A percentile compares a stretch with the other conserved stretches of the same genome.
Evolutionary conservation across 2,113 vertebrate species (phyloP).

Genomic region (Mobula hypostoma): DNA sequence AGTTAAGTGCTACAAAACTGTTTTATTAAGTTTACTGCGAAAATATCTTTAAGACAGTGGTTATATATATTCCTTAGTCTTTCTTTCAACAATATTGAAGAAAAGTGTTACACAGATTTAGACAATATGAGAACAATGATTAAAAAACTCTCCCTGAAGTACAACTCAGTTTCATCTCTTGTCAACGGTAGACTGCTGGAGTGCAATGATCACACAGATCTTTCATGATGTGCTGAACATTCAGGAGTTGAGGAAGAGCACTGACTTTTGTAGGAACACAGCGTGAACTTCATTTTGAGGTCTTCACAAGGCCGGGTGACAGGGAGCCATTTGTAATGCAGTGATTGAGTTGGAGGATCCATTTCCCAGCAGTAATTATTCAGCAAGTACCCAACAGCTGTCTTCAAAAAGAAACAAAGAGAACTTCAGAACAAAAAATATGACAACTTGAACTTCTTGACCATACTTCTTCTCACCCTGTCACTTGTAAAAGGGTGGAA

Average conservation of each 20-base stretch:
- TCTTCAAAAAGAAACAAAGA: not conserved
- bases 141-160: not conserved
- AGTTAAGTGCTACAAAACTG: not conserved
- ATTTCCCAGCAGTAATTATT: conserved; percentile 13
- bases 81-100: not conserved
- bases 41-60: not conserved
- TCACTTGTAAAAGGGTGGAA: no score
- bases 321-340: conserved; percentile 30
- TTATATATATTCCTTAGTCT: not conserved
- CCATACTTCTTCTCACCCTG: no score
- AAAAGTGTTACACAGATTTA: not conserved
- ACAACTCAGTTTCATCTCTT: not conserved
- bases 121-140: not conserved
- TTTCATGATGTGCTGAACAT: not conserved
- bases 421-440: not conserved
- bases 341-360: not conserved
- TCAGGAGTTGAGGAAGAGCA: not conserved
- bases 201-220: not conserved
- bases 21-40: conserved; percentile 5
- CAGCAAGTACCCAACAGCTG: conserved; percentile 3
- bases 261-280: not conserved
- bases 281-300: not conserved
- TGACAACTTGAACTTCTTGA: no score
- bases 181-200: not conserved
- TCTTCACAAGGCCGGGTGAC: conserved; percentile 9